Evolutionary conservation across 2,113 vertebrate genomes (phyloP), one percentile per base, ranked within the genome.

Genomic region (Nerophis ophidion): DNA sequence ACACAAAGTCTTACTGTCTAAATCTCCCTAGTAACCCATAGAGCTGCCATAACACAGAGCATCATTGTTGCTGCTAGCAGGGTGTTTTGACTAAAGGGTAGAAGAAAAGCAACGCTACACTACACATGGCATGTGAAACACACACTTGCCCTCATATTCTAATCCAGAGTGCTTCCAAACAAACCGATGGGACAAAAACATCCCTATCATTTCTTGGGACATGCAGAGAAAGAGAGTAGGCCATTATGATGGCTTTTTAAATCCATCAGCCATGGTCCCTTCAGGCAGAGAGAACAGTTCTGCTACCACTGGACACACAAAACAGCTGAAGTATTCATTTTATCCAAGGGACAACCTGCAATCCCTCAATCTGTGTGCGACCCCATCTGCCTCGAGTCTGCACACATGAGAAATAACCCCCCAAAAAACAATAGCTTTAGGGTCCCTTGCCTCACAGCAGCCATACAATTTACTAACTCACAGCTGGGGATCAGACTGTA

Each of bases 1-100:
- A 78, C 77, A 74, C 76, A 84, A 74, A 70, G 71, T 65, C 19
- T 57, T 71, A 55, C 68, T 77, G 66, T 82, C 60, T 70, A 54
- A 45, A 19, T 16, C 45, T 60, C 74, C 50, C 64, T 62, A 70
- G 69, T 66, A 74, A 42, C 50, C 72, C 67, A 73, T 47, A 52
- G 50, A 68, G 17, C 46, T 63, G 50, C 65, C 55, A 63, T 52
- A 54, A 60, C 60, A 82, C 74, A 78, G 75, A 58, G 12, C 59
- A 10, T 63, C 55, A 73, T 86, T 84, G 81, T 88, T 77, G 68
- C 33, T 57, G 45, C 36, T 46, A 49, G 4, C 16, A 16, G 64
- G 66, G 71, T 76, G 56, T 81, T 78, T 79, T 73, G 73, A 77
- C 63, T 72, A 51, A 56, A 33, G 13, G 62, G 40, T 35, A 36